Evolutionary conservation across 2,113 vertebrate species (phyloP), one percentile per base, ranked within the genome.

Genomic region (Stercorarius parasiticus): DNA sequence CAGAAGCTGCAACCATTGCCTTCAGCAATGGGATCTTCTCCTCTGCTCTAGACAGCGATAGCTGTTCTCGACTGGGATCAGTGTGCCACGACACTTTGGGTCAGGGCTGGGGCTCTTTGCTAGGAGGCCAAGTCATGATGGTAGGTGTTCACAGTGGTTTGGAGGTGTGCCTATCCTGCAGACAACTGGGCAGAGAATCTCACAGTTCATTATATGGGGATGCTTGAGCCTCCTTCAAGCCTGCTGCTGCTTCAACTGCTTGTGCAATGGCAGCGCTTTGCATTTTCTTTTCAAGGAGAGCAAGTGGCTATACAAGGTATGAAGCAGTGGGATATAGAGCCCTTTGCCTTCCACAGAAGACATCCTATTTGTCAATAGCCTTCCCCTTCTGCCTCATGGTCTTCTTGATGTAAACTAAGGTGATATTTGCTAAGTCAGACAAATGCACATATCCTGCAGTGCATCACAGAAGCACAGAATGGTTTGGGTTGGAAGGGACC

Each of bases 1-100:
- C 36, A 77, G 58, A 32, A 82, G 15, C 3, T 77, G 25, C 40
- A 55, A 23, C 6, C 15, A 1, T 18, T 49, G 27, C 62, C 18
- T 21, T 65, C 69, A 34, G 40, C 73, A 49, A 4, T 1, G 29
- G 11, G 40, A 26, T 69, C 67, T 65, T 15, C 23, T 34, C 38
- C 65, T 27, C 23, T 12, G 15, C 38, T 78, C 14, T 5, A 30
- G 36, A 14, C 34, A 40, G 53, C 21, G 34, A 15, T 4, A 67
- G 9, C 13, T 56, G n/a, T 9, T 81, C 23, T 55, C 1, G 2
- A 17, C 50, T 16, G 38, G 67, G 43, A 45, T 45, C 36, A 49
- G 19, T 0, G 1, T 52, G 49, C 23, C 36, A 8, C 0, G 3
- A 36, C 3, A 15, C 13, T 20, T n/a, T 20, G 20, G 36, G 14